A percentile compares a stretch with the other conserved stretches of the same genome.
These are phyloP conservation scores for Colletes collaris DNA, from an alignment of 2,888 invertebrate genomes.

Conservation along the genomic window DNA sequence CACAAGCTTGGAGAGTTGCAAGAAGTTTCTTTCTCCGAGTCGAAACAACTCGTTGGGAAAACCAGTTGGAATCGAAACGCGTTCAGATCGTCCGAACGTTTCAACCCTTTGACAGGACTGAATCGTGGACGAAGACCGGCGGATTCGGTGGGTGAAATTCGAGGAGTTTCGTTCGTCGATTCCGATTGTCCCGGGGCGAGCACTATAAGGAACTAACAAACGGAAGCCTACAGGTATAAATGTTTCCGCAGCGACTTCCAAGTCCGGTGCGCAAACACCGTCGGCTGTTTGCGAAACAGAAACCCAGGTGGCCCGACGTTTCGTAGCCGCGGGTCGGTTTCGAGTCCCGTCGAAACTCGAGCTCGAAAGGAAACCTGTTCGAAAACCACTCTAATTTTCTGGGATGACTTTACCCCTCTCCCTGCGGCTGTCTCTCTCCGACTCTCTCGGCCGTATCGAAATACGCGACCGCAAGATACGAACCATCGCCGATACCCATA, in stretches of 20 bases:
- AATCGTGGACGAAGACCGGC: neutral
- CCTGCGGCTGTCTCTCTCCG: neutral
- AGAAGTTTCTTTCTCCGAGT: neutral
- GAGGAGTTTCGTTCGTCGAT: conserved; percentile 25
- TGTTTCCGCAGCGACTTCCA: conserved; percentile 26
- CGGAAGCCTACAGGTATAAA: conserved; percentile 14
- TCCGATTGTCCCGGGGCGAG: neutral
- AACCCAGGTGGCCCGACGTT: conserved; percentile 29
- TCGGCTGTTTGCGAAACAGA: conserved; percentile 47
- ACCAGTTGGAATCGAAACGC: neutral
- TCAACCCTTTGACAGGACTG: neutral
- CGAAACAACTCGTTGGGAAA: neutral
- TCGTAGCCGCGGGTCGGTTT: conserved; percentile 12
- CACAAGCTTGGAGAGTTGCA: too few relatives aligned
- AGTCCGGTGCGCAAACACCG: conserved; percentile 29
- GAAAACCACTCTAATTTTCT: conserved; percentile 55
- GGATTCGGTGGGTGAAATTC: conserved; percentile 7
- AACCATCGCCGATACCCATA: conserved; percentile 29
- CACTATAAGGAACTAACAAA: conserved; percentile 6
- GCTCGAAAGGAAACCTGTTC: conserved; percentile 34
- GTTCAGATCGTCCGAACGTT: neutral
- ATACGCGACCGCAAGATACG: conserved; percentile 44
- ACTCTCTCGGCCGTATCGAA: conserved; percentile 1
- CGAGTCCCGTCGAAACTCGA: conserved; percentile 8
- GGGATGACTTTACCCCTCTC: conserved; percentile 5